Evolutionary conservation across 2,797 vertebrate species (phyloP).

Genomic region (Zenarchopterus dispar): DNA sequence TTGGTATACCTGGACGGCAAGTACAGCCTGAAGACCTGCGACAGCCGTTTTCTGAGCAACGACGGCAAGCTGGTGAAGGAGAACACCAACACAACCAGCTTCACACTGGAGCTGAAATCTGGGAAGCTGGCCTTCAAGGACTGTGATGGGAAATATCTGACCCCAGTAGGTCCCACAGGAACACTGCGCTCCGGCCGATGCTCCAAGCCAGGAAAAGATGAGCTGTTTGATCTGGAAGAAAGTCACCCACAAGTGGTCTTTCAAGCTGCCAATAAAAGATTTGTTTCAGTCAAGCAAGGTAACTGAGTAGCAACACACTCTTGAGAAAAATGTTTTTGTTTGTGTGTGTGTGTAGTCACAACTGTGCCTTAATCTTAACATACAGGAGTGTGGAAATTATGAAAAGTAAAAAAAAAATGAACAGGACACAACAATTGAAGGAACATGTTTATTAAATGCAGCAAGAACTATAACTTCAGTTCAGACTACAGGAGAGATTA

Average conservation of each 20-base stretch:
- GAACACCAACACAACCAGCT: constrained; percentile 82
- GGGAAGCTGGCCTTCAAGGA: constrained; percentile 97
- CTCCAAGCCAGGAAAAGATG: constrained; percentile 93
- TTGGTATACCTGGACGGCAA: constrained; percentile 90
- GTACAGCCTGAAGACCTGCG: constrained; percentile 92
- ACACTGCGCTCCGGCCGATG: constrained; percentile 91
- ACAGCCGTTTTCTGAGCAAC: constrained; percentile 92
- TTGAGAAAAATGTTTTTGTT: neutral
- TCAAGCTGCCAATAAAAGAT: constrained; percentile 91
- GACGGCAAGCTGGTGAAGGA: constrained; percentile 90
- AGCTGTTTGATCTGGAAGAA: constrained; percentile 97
- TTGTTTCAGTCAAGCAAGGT: constrained; percentile 96
- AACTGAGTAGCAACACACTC: constrained; percentile 43
- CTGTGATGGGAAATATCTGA: constrained; percentile 92
- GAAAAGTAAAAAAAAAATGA: no score
- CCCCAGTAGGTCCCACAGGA: constrained; percentile 89
- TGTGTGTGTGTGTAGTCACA: no score
- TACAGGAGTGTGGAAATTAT: no score
- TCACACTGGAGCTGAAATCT: constrained; percentile 93
- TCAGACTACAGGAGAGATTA: neutral
- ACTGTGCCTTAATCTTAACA: no score
- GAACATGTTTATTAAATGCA: no score
- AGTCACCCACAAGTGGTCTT: constrained; percentile 97
- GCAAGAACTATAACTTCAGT: neutral
- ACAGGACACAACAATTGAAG: no score